Conservation (phyloP, 2,888 invertebrate genomes). For the Xylota sylvarum region DNA sequence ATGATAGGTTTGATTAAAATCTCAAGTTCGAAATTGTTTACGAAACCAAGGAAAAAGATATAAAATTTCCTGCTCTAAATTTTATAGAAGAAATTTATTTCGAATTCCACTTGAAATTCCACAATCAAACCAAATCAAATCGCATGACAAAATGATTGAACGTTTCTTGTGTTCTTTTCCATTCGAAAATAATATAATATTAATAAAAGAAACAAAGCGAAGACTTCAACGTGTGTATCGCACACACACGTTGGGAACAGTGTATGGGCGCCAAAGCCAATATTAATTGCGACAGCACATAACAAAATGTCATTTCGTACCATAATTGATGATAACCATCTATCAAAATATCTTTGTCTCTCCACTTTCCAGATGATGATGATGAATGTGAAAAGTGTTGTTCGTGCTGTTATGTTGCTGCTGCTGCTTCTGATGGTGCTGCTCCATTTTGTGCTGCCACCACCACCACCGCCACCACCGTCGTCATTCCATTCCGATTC, state of each 20-base stretch:
- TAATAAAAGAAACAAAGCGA: constrained; percentile 24
- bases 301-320: constrained; percentile 76
- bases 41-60: neutral
- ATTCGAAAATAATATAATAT: constrained; percentile 4
- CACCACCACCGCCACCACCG: constrained; percentile 15
- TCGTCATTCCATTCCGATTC: constrained; percentile 44
- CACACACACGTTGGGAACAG: neutral
- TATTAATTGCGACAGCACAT: constrained; percentile 76
- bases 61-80: neutral
- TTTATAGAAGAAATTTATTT: constrained; percentile 2
- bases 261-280: constrained; percentile 71
- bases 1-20: too few species aligned
- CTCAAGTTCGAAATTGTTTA: too few species aligned
- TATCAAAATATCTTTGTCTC: constrained; percentile 74
- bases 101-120: neutral
- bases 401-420: constrained; percentile 51
- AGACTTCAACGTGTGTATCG: constrained; percentile 26
- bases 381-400: constrained; percentile 71
- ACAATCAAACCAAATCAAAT: constrained; percentile 41
- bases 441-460: constrained; percentile 66
- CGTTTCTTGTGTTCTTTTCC: constrained; percentile 24
- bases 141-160: constrained; percentile 49
- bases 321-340: constrained; percentile 76
- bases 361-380: constrained; percentile 59
- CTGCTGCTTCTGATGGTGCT: constrained; percentile 37